Evolutionary conservation across 2,113 vertebrate species (phyloP), one percentile per base, ranked within the genome.

Genomic region (Pyrgilauda ruficollis): DNA sequence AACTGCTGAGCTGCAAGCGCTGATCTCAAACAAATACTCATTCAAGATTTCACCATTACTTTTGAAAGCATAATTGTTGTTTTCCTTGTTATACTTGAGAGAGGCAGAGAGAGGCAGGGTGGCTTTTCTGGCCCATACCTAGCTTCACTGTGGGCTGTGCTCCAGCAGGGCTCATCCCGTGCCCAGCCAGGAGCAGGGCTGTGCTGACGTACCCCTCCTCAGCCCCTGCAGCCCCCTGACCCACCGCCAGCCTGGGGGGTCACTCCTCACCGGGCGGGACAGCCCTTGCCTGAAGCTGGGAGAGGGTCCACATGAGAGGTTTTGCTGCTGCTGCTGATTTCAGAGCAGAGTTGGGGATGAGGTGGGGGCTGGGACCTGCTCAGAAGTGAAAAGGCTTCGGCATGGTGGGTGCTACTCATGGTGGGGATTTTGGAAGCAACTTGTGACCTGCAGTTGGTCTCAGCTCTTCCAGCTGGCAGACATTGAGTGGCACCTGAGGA

Each of bases 171-270:
- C 15, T 4, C 6, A 1, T 11, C 23, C 58, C n/a, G n/a, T 3
- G 2, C 37, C 44, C 1, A 3, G 50, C 18, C 0, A 1, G 35
- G 52, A 43, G 8, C 13, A 13, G n/a, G 43, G 17, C 52, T 62
- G 52, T 5, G 2, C 56, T 74, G n/a, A 28, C 0, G 0, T 3
- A 3, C 17, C 15, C 24, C 30, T 72, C n/a, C 50, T 27, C 1
- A 1, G 44, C 9, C 46, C 11, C 26, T 46, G 52, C 1, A 4
- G 53, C 61, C 5, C 24, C 35, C 63, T 2, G 2, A 6, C 10
- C 31, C 56, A 52, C 4, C 3, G 8, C 15, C 44, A 21, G 46
- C 0, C 0, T 1, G 18, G 0, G 1, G 50, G 33, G 18, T 11
- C 55, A 1, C 31, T n/a, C 15, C 79, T 76, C 9, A 1, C 3